Conservation (phyloP, 2,888 invertebrate genomes). For the Apotomis betuletana region DNA sequence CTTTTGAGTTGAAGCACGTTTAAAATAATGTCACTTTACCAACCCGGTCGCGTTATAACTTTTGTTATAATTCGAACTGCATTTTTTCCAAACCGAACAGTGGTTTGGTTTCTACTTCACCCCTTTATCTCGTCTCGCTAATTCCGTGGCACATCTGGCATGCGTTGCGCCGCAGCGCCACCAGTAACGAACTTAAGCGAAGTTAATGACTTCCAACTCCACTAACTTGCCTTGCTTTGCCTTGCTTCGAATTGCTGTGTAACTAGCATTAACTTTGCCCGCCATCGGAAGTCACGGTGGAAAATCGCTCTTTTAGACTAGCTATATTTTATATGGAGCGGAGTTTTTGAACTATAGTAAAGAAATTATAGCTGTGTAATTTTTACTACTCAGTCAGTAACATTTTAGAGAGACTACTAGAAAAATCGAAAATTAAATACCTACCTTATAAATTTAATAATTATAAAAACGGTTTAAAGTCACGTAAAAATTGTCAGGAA, state of each 20-base stretch:
- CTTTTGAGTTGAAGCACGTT: too few species aligned
- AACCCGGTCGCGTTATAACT: too few species aligned
- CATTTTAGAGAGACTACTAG: too few species aligned
- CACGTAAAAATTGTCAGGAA: too few species aligned
- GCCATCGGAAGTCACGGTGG: conserved; percentile 58
- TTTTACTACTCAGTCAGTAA: too few species aligned
- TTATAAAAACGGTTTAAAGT: too few species aligned
- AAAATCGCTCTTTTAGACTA: conserved; percentile 44
- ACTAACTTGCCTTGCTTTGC: conserved; percentile 47
- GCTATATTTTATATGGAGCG: conserved; percentile 18
- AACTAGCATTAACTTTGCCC: conserved; percentile 60
- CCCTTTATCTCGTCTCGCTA: conserved; percentile 63
- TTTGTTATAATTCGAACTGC: too few species aligned
- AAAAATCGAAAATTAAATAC: too few species aligned
- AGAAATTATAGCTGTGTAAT: not conserved
- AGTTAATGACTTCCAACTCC: conserved; percentile 68
- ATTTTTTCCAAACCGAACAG: too few species aligned
- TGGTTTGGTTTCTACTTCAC: not conserved
- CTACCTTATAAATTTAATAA: too few species aligned
- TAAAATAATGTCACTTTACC: too few species aligned
- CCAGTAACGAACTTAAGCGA: conserved; percentile 64
- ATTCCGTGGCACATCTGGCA: conserved; percentile 60
- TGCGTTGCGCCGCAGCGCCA: conserved; percentile 49
- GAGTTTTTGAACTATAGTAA: not conserved
- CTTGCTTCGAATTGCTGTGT: conserved; percentile 60